Conservation (phyloP, 1,140 invertebrate species). For the Cotesia chilonis region DNA sequence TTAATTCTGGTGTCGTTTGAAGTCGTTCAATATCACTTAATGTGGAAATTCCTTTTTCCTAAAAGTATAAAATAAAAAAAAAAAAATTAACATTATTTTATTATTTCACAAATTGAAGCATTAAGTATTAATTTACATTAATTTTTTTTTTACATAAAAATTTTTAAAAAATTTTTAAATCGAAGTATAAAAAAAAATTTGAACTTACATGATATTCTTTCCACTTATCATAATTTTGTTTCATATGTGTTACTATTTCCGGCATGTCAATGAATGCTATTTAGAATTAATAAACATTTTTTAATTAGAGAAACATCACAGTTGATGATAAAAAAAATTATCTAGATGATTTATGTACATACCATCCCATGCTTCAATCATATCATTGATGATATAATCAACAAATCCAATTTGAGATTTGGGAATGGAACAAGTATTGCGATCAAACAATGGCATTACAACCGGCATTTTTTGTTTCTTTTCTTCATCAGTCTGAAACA, state of each 20-base stretch:
- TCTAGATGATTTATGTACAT: constrained; percentile 54
- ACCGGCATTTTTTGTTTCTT: constrained; percentile 85
- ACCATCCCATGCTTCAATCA: constrained; percentile 98
- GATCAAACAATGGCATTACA: constrained; percentile 96
- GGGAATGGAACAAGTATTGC: constrained; percentile 91
- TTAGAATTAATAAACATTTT: too few species aligned
- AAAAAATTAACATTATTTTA: not conserved
- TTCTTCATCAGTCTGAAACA: constrained; percentile 88
- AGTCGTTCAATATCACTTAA: constrained; percentile 72
- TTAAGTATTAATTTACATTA: too few species aligned
- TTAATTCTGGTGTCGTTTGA: constrained; percentile 58
- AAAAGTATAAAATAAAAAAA: constrained; percentile 16
- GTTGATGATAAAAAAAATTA: constrained; percentile 22
- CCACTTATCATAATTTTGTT: constrained; percentile 90
- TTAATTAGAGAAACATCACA: too few species aligned
- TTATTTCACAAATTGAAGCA: not conserved
- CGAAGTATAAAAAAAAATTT: constrained; percentile 5
- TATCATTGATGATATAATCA: constrained; percentile 95
- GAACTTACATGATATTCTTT: constrained; percentile 71
- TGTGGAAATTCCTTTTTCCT: constrained; percentile 77
- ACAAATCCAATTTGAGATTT: constrained; percentile 97
- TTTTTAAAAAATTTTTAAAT: constrained; percentile 16
- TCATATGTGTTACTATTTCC: constrained; percentile 84
- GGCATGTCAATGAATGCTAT: constrained; percentile 92
- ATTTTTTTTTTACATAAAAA: too few species aligned